Base-by-base conservation (phyloP, 2,113 vertebrate genomes). In the Pimephales promelas region DNA sequence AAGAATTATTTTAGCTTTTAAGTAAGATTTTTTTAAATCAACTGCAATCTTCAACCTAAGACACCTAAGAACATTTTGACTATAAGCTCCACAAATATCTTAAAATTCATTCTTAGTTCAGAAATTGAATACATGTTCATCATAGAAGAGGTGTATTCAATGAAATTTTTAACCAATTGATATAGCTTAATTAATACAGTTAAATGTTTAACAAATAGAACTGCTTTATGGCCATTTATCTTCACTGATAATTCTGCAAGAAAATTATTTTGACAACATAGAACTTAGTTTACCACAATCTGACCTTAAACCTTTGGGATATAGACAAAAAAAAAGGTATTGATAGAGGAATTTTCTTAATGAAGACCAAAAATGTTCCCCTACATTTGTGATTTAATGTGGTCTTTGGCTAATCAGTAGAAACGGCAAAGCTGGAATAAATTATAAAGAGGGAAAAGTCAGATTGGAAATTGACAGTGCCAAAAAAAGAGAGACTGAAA, bases 391-490 rank as follows among this genome's bases (percentile, higher is more conserved):
- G n/a, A 78, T 78, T 78, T 45, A 78, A 45, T 28, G 28, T 45
- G 40, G 76, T 79, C 36, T 43, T 62, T 45, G 36, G 76, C 56
- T 79, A 79, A 79, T 79, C 57, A 59, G 36, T 61, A 10, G 36
- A 78, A 79, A 79, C 4, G 2, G 76, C 24, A 10, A 40, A 79
- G 56, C 56, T 79, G 76, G 40, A 83, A 61, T 62, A 79, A 28
- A 84, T 43, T 47, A 57, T 76, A 22, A 85, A 28, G 56, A 57
- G 18, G 28, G 36, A 26, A 59, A 64, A 82, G 89, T 89, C 3
- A n/a, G 56, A 79, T 24, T 45, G n/a, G n/a, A 71, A 81, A 84
- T 87, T 86, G 86, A 87, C 75, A 86, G 87, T 43, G 84, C 52
- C 31, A 79, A 52, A 45, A 1, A 52, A 57, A 71, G 62, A 56